Evolutionary conservation across 2,113 vertebrate species (phyloP).

Genomic region (Microtus montanus): DNA sequence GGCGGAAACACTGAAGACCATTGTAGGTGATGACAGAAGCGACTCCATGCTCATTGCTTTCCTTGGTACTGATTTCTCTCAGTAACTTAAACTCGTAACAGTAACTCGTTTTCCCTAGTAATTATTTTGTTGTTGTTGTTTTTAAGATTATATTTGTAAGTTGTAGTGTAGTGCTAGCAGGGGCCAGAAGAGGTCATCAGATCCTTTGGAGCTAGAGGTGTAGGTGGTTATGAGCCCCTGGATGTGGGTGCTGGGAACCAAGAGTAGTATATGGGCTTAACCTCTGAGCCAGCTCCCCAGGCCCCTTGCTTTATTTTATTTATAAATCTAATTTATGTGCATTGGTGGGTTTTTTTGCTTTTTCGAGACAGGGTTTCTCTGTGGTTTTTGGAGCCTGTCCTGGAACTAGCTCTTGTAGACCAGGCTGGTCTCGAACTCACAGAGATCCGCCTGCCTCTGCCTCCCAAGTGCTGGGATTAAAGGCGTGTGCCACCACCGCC

Average conservation of each 20-base stretch:
- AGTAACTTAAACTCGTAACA: background rate
- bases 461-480: no score
- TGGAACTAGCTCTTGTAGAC: no score
- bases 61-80: background rate
- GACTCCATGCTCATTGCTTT: conserved; percentile 32
- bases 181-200: background rate
- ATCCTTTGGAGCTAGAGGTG: background rate
- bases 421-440: no score
- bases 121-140: background rate
- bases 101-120: background rate
- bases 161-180: background rate
- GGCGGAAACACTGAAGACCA: conserved; percentile 34
- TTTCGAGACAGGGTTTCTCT: no score
- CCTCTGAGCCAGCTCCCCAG: background rate
- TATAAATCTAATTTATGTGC: background rate
- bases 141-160: background rate
- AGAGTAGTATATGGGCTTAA: background rate
- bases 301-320: conserved; percentile 23
- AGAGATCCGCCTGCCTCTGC: no score
- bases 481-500: no score
- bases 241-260: background rate
- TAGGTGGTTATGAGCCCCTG: background rate
- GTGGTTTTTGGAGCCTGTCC: no score
- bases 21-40: conserved; percentile 41
- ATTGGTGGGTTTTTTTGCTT: no score